Evolutionary conservation across 2,888 invertebrate species (phyloP).

Genomic region (Eupithecia exiguata): DNA sequence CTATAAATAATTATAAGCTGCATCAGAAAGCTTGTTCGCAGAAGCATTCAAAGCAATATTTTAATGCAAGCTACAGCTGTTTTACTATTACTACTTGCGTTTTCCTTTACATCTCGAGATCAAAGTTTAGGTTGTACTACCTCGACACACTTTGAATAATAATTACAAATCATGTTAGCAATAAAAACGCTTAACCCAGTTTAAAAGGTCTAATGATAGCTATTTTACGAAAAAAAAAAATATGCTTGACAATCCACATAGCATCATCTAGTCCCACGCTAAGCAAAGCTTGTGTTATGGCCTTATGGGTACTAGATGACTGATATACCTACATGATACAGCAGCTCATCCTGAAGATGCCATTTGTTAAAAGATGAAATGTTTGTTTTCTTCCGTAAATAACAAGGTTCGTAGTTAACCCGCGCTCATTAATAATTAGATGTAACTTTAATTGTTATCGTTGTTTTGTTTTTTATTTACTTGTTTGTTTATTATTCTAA

Average conservation of each 20-base stretch:
- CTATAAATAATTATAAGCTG: neutral
- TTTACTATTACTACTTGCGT: conserved; percentile 23
- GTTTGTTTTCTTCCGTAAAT: neutral
- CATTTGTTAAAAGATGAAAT: neutral
- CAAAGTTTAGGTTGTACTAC: conserved; percentile 45
- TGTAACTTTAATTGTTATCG: no score
- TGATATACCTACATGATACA: no score
- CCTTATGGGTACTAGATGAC: no score
- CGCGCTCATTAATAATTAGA: neutral
- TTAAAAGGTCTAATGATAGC: conserved; percentile 35
- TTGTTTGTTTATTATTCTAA: neutral
- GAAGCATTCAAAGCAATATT: conserved; percentile 1
- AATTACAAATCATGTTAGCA: neutral
- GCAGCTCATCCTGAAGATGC: neutral
- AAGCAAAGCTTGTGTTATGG: no score
- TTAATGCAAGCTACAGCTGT: conserved; percentile 22
- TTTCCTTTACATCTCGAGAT: conserved; percentile 43
- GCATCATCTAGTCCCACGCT: no score
- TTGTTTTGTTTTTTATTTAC: neutral
- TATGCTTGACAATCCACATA: no score
- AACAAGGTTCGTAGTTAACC: neutral
- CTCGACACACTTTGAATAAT: conserved; percentile 53
- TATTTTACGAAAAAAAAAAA: neutral
- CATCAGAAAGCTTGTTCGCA: conserved; percentile 7
- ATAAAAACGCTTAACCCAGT: neutral